Conservation (phyloP, 1,140 invertebrate species). For the Eulimnadia texana region DNA sequence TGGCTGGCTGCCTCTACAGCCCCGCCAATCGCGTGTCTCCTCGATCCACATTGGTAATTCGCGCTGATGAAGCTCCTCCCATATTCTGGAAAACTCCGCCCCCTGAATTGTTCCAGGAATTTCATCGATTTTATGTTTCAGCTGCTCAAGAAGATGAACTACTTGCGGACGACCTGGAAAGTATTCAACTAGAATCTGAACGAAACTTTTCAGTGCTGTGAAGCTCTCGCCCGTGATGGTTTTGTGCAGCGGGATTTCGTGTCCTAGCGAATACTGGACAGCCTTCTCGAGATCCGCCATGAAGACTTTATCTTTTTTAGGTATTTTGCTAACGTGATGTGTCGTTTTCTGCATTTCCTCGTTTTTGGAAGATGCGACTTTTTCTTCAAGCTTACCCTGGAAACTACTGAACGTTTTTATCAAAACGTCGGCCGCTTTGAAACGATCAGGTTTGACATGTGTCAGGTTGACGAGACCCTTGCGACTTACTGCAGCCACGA, state of each 20-base stretch:
- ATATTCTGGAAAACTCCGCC: conserved; percentile 36
- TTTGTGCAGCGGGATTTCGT: conserved; percentile 59
- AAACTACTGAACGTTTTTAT: neutral
- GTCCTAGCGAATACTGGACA: conserved; percentile 55
- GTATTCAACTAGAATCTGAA: conserved; percentile 49
- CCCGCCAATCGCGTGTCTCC: conserved; percentile 51
- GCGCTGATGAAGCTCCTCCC: conserved; percentile 35
- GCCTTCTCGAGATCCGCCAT: conserved; percentile 75
- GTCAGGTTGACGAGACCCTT: neutral
- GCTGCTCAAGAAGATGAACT: conserved; percentile 42
- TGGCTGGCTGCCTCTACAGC: conserved; percentile 61
- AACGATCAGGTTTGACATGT: conserved; percentile 7
- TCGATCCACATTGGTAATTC: conserved; percentile 24
- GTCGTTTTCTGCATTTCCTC: neutral
- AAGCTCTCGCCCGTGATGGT: conserved; percentile 50
- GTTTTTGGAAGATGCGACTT: neutral
- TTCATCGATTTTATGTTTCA: conserved; percentile 32
- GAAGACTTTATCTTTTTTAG: conserved; percentile 41
- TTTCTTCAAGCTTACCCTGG: neutral
- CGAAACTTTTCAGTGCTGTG: conserved; percentile 51
- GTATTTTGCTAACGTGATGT: neutral
- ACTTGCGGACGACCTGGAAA: conserved; percentile 55
- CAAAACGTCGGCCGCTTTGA: neutral
- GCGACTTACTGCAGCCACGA: neutral
- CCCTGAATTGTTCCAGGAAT: conserved; percentile 37